These are phyloP conservation scores for Pandion haliaetus DNA, from an alignment of 2,113 vertebrate species.

Conservation along the genomic window DNA sequence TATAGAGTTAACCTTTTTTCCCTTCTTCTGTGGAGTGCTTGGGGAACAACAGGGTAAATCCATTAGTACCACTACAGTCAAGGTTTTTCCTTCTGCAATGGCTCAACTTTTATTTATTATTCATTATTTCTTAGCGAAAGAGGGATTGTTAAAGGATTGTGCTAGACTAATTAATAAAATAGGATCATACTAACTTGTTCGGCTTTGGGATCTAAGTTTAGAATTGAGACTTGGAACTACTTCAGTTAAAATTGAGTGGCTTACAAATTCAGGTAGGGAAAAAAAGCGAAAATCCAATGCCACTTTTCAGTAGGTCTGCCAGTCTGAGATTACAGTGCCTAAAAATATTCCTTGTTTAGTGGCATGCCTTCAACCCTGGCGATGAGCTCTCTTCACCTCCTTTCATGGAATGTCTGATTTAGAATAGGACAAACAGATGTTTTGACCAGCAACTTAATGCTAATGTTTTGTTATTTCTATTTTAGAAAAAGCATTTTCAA, in stretches of 20 bases:
- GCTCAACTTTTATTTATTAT: neutral
- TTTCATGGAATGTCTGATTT: neutral
- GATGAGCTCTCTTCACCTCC: neutral
- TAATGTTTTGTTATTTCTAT: neutral
- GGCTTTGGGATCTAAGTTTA: neutral
- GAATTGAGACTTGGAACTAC: neutral
- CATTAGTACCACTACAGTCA: neutral
- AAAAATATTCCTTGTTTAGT: neutral
- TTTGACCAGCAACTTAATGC: neutral
- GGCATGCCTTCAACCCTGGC: neutral
- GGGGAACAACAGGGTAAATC: neutral
- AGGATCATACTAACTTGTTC: neutral
- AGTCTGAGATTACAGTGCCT: neutral
- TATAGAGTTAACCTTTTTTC: neutral
- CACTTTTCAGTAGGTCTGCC: neutral
- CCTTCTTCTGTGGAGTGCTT: neutral
- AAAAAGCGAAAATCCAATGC: neutral
- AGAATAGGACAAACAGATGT: neutral
- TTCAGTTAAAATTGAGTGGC: neutral
- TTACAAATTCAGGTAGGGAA: neutral
- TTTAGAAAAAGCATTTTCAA: neutral
- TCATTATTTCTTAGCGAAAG: neutral
- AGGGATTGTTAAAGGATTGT: neutral
- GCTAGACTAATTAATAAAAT: neutral
- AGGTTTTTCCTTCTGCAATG: neutral